Conservation (phyloP, 2,888 invertebrate species). For the Apamea crenata region DNA sequence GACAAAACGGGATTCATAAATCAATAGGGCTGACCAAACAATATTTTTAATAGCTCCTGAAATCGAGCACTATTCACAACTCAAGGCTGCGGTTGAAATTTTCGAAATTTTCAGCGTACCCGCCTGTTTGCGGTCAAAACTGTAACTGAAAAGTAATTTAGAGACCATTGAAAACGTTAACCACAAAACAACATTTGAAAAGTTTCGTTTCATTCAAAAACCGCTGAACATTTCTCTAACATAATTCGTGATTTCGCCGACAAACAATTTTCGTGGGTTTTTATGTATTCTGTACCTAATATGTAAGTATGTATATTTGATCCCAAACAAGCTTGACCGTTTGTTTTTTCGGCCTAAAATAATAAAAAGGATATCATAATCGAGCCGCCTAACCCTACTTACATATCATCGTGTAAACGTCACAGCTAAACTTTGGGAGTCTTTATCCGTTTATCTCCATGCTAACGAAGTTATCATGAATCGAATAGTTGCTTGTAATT, state of each 20-base stretch:
- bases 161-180: conserved; percentile 75
- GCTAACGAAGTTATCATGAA: too few species aligned
- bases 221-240: conserved; percentile 73
- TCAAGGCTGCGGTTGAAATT: conserved; percentile 60
- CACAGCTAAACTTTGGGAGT: conserved; percentile 1
- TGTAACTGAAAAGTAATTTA: conserved; percentile 79
- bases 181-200: conserved; percentile 80
- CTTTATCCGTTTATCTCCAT: conserved; percentile 1
- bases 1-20: background rate
- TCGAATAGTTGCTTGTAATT: background rate
- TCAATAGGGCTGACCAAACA: conserved; percentile 38
- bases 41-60: conserved; percentile 46
- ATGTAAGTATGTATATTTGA: conserved; percentile 31
- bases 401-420: conserved; percentile 10
- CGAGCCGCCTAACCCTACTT: conserved; percentile 19
- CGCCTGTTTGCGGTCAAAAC: conserved; percentile 73
- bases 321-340: conserved; percentile 36
- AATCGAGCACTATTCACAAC: conserved; percentile 53
- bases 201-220: conserved; percentile 76
- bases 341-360: conserved; percentile 47
- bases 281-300: conserved; percentile 8
- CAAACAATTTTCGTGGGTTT: conserved; percentile 68
- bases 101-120: conserved; percentile 50
- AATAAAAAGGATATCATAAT: conserved; percentile 46
- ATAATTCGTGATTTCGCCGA: conserved; percentile 73